phyloP scores from a whole-genome alignment of 1,140 invertebrate genomes.

The Procambarus virginalis region DNA sequence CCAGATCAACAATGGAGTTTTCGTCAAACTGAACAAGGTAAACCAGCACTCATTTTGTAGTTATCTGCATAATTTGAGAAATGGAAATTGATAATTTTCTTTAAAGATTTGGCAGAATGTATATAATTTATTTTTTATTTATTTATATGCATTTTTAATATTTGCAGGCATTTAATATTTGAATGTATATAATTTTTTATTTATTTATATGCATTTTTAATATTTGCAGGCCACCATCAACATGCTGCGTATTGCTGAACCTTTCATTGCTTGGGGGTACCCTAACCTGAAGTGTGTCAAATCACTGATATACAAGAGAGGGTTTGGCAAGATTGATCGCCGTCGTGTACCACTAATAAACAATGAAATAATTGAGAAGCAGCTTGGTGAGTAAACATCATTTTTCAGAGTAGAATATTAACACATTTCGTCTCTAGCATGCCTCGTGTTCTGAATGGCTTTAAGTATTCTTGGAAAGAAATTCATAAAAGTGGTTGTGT shows the following conservation, averaged over 20 bases:
- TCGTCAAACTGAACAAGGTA: conserved; percentile 84
- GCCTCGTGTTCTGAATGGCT: no score
- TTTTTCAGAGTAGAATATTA: no score
- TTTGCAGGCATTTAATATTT: no score
- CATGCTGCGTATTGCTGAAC: conserved; percentile 95
- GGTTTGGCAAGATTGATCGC: conserved; percentile 93
- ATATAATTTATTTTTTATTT: no score
- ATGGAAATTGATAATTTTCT: no score
- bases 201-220: not conserved
- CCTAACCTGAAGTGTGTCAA: conserved; percentile 97
- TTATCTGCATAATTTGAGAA: not conserved
- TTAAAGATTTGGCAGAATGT: no score
- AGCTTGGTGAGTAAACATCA: conserved; percentile 79
- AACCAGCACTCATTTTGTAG: conserved; percentile 37
- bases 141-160: not conserved
- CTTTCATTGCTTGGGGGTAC: conserved; percentile 98
- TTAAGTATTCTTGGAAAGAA: no score
- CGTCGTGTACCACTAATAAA: conserved; percentile 94
- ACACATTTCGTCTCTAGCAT: no score
- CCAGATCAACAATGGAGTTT: conserved; percentile 83
- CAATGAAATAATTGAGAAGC: conserved; percentile 94
- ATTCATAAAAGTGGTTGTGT: no score
- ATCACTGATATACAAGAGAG: conserved; percentile 97
- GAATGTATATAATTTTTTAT: no score
- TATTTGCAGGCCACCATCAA: conserved; percentile 86